Base-by-base conservation (phyloP, 2,888 invertebrate genomes). In the Eugnorisma glareosa region DNA sequence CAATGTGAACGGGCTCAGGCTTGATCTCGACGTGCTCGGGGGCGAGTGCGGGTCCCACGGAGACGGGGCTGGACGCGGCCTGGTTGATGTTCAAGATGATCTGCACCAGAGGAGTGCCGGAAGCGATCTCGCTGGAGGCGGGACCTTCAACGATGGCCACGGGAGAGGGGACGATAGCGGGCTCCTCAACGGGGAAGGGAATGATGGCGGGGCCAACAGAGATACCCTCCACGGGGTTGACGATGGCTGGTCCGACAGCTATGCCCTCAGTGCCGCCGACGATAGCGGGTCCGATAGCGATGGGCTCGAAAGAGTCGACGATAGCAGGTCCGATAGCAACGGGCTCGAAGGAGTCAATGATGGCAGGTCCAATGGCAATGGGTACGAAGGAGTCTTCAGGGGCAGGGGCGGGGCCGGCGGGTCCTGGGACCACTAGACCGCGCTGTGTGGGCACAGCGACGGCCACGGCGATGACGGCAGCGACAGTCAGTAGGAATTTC, bases 11-110 rank as follows among this genome's bases (percentile, higher is more conserved):
- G 35, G 90, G 82, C 4, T 79, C 76, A 43, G 88, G 87, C 57
- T 37, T 24, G 67, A 54, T 59, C 63, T 57, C 35, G 31, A 35
- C 40, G 48, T 86, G 40, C 45, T 80, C 48, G 68, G 92, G 90
- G 74, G 79, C 81, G 71, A 91, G 84, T 21, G 81, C 92, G 84
- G 92, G 91, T 64, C 68, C 86, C 10, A 86, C 74, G 54, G 59
- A 40, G 43, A 78, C 40, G 66, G 81, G 76, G 61, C 18, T 69
- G 51, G 71, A 48, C 3, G 73, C 81, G 2, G 79, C 82, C 43
- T 87, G 84, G 82, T 86, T 88, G 78, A 91, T 84, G 86, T 91
- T 91, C 75, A 91, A 45, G 76, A 90, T 90, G 83, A 91, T 90
- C 80, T 90, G 90, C 59, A 90, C 88, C 45, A 91, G 87, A 67